These are phyloP conservation scores for Ptilorrhoa leucosticta DNA, from an alignment of 2,113 vertebrate genomes.

Conservation along the genomic window DNA sequence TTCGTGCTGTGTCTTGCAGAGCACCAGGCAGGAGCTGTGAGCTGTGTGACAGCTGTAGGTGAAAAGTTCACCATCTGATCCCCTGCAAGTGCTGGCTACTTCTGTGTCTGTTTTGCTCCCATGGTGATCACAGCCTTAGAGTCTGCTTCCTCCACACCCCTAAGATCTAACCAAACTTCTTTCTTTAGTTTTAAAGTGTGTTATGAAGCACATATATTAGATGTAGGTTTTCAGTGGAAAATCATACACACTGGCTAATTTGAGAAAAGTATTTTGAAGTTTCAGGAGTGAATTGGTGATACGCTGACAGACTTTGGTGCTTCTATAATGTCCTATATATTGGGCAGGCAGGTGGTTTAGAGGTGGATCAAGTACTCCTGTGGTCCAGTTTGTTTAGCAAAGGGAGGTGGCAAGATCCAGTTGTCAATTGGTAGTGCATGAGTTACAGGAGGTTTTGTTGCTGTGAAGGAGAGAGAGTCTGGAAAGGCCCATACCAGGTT, in stretches of 20 bases:
- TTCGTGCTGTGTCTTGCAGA: background rate
- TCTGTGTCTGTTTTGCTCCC: slow-evolving; percentile 51
- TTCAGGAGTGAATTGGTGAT: background rate
- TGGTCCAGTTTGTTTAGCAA: background rate
- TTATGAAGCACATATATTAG: background rate
- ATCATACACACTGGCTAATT: background rate
- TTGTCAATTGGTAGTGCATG: background rate
- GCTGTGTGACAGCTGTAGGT: slow-evolving; percentile 6
- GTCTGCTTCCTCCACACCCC: background rate
- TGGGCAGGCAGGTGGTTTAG: background rate
- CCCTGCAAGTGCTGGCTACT: background rate
- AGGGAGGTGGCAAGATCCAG: background rate
- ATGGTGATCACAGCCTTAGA: background rate
- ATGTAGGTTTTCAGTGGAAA: background rate
- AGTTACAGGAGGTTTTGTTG: background rate
- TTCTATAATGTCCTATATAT: background rate
- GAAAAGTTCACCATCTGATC: slow-evolving; percentile 37
- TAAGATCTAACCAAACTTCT: background rate
- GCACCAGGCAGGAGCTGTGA: background rate
- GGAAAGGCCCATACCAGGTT: fast-evolving
- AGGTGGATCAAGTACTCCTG: background rate
- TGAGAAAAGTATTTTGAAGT: background rate
- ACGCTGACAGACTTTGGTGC: background rate
- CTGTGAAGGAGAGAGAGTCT: background rate
- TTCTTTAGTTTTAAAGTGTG: background rate